Conservation (phyloP, 2,797 vertebrate species). For the Sciurus carolinensis region DNA sequence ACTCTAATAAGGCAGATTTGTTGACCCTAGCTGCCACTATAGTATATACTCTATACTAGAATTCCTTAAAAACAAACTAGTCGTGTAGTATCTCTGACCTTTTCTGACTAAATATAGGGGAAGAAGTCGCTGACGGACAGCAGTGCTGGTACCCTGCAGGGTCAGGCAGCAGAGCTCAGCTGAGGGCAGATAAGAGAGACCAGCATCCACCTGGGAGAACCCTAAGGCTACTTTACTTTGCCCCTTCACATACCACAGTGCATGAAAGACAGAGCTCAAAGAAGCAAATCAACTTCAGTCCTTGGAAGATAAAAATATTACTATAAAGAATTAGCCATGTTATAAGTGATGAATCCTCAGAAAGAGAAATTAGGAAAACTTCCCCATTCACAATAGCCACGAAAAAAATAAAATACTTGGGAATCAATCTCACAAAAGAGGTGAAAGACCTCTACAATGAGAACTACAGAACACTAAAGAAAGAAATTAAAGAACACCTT, state of each 20-base stretch:
- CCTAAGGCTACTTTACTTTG: too few species aligned
- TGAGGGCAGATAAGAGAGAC: background rate
- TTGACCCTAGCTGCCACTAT: fast-evolving
- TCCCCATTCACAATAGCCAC: too few species aligned
- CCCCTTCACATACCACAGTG: background rate
- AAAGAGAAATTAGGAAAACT: too few species aligned
- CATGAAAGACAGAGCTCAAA: background rate
- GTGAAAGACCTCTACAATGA: too few species aligned
- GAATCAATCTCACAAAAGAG: too few species aligned
- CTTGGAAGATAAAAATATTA: background rate
- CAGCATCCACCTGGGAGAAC: fast-evolving
- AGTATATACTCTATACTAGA: background rate
- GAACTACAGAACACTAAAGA: too few species aligned
- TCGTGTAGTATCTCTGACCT: background rate
- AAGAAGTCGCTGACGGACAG: background rate
- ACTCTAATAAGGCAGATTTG: background rate
- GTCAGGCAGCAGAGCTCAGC: background rate
- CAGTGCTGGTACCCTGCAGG: fast-evolving
- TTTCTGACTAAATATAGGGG: background rate
- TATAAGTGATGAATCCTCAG: too few species aligned
- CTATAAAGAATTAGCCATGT: background rate
- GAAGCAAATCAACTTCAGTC: background rate
- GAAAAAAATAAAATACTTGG: too few species aligned
- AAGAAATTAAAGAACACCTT: too few species aligned
- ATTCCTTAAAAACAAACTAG: background rate